A percentile compares a stretch with the other conserved stretches of the same genome.
Evolutionary conservation across 2,113 vertebrate genomes (phyloP).

Genomic region (Callorhinus ursinus): DNA sequence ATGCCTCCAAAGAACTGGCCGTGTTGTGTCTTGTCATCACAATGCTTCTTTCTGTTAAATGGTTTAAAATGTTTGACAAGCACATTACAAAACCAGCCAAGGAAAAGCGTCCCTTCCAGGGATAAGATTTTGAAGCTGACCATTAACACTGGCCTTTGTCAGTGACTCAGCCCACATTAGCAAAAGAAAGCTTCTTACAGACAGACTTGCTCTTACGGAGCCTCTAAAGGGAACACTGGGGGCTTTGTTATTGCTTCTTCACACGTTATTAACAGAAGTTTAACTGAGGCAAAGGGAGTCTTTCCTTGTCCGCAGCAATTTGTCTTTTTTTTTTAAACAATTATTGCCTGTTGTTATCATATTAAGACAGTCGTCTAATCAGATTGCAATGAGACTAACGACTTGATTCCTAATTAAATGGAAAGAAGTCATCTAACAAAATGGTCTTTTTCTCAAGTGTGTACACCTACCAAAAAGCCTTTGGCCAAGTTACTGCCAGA

Average conservation of each 20-base stretch:
- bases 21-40: conserved; percentile 70
- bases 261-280: conserved; percentile 78
- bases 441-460: conserved; percentile 51
- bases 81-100: conserved; percentile 81
- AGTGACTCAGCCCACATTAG: conserved; percentile 81
- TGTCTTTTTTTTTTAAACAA: conserved; percentile 63
- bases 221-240: conserved; percentile 80
- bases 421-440: conserved; percentile 75
- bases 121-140: conserved; percentile 76
- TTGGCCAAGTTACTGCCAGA: conserved; percentile 29
- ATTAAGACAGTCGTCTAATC: conserved; percentile 74
- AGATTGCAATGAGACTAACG: conserved; percentile 61
- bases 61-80: conserved; percentile 83
- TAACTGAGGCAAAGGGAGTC: conserved; percentile 75
- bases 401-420: conserved; percentile 74
- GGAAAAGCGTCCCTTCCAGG: conserved; percentile 84
- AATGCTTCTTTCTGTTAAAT: conserved; percentile 81
- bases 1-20: conserved; percentile 45
- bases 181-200: conserved; percentile 84
- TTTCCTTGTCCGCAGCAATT: conserved; percentile 78
- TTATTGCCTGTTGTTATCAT: conserved; percentile 77
- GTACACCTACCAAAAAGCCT: conserved; percentile 56
- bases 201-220: conserved; percentile 75
- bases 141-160: conserved; percentile 82
- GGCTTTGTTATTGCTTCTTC: conserved; percentile 83